phyloP scores from a whole-genome alignment of 2,888 invertebrate genomes.

The Punctoribates punctum region DNA sequence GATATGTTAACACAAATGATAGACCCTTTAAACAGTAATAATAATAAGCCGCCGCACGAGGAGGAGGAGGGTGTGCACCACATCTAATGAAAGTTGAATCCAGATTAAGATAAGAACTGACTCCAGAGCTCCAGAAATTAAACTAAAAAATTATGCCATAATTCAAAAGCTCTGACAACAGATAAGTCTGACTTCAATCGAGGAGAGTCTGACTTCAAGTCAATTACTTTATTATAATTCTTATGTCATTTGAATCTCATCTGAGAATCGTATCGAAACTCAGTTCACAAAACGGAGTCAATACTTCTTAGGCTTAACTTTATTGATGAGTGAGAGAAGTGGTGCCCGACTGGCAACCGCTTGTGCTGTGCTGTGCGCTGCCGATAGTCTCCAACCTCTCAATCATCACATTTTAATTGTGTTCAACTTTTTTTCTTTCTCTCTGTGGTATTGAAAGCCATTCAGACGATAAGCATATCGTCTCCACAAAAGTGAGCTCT shows the following conservation, averaged over 20 bases:
- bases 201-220: not conserved
- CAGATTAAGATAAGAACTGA: constrained; percentile 17
- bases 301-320: not conserved
- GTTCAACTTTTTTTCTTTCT: not conserved
- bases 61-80: not conserved
- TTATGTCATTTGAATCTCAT: constrained; percentile 1
- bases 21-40: constrained; percentile 27
- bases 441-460: not conserved
- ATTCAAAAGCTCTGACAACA: not conserved
- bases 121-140: not conserved
- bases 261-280: too few relatives aligned
- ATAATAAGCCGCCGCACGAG: not conserved
- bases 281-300: not conserved
- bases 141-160: constrained; percentile 1
- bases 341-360: constrained; percentile 11
- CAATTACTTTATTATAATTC: constrained; percentile 12
- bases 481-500: not conserved
- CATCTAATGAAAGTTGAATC: constrained; percentile 23
- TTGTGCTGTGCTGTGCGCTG: not conserved
- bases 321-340: constrained; percentile 25
- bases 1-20: constrained; percentile 6
- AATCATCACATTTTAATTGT: constrained; percentile 30
- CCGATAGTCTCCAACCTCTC: not conserved
- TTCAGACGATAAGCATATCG: constrained; percentile 13
- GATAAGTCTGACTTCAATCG: not conserved